Percentiles rank a stretch among this genome's conserved stretches.
Conservation (phyloP, 2,113 vertebrate genomes). For the Rattus rattus region DNA sequence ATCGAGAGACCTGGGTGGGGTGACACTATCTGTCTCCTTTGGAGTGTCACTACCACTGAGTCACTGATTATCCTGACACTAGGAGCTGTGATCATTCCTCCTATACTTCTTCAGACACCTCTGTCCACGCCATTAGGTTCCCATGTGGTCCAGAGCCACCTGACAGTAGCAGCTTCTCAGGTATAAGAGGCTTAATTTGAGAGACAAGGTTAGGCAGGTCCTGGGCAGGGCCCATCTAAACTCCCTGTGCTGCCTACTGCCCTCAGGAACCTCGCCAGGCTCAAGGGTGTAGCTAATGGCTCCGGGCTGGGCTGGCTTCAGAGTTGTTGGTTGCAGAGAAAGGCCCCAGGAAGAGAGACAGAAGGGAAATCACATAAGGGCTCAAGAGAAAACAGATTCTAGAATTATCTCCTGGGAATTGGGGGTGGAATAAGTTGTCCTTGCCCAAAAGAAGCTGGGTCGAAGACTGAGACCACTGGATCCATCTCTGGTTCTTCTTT, state of each 20-base stretch:
- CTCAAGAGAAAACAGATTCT: constrained; percentile 31
- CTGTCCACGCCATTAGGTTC: not conserved
- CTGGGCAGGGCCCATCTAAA: not conserved
- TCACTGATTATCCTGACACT: not conserved
- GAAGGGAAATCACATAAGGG: not conserved
- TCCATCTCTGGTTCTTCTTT: not conserved
- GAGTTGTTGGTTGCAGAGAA: constrained; percentile 26
- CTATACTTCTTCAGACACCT: not conserved
- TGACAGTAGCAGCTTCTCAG: not conserved
- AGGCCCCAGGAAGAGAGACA: not conserved
- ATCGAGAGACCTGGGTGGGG: not conserved
- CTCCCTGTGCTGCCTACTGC: not conserved
- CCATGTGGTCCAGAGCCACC: not conserved
- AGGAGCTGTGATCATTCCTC: not conserved
- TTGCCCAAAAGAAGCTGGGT: not conserved
- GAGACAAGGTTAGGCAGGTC: not conserved
- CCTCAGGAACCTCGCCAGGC: not conserved
- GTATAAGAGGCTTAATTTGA: not conserved
- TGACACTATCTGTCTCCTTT: not conserved
- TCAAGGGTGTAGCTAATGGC: not conserved
- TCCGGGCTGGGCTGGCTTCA: constrained; percentile 12
- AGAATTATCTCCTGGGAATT: not conserved
- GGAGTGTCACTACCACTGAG: not conserved
- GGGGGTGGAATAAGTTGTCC: not conserved
- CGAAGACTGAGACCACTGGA: not conserved